Evolutionary conservation across 2,888 invertebrate genomes (phyloP).

Genomic region (Pristionchus arcanus): DNA sequence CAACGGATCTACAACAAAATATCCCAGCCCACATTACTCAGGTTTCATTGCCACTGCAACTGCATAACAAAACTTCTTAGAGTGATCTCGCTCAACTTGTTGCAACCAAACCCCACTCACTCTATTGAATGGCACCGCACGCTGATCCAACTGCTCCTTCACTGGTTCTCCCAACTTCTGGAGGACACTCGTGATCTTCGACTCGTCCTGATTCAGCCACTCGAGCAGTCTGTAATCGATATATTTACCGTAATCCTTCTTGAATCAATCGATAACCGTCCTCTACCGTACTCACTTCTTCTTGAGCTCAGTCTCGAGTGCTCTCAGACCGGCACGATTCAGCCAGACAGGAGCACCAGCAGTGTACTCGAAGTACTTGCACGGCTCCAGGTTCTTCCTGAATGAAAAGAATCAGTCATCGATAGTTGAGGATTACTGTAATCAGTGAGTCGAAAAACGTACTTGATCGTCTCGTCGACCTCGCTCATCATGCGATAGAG

Average conservation of each 20-base stretch:
- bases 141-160: constrained; percentile 64
- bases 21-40: not conserved
- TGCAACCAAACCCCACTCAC: constrained; percentile 51
- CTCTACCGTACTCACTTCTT: constrained; percentile 60
- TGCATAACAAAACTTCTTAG: not conserved
- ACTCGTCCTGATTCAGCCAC: constrained; percentile 74
- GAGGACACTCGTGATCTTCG: constrained; percentile 69
- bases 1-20: not conserved
- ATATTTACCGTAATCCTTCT: not conserved
- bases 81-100: not conserved
- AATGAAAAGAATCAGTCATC: constrained; percentile 46
- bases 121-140: constrained; percentile 71
- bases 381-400: constrained; percentile 75
- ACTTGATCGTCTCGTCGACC: constrained; percentile 72
- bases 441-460: constrained; percentile 43
- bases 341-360: constrained; percentile 71
- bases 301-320: constrained; percentile 72
- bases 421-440: not conserved
- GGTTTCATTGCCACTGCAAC: not conserved
- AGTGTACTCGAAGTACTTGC: constrained; percentile 71
- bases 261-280: not conserved
- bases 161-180: constrained; percentile 66
- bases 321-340: constrained; percentile 69
- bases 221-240: constrained; percentile 63
- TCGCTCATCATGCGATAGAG: constrained; percentile 74